Percentiles rank a stretch among this genome's conserved stretches.
phyloP scores from a whole-genome alignment of 2,797 vertebrate genomes.

The Pangasius sanitwongsei region DNA sequence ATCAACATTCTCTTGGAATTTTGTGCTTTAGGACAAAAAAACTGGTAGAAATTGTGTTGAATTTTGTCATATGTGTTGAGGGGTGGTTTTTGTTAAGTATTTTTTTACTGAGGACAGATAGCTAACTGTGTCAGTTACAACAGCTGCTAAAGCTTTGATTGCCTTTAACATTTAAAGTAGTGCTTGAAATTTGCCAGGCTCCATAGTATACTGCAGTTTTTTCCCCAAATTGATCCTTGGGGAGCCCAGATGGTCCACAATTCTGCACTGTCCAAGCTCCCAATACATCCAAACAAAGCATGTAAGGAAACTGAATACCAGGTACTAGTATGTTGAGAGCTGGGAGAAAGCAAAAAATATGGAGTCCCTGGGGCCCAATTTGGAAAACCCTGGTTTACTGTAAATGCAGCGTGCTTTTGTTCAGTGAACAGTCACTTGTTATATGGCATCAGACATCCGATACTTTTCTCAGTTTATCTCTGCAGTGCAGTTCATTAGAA shows the following conservation, averaged over 20 bases:
- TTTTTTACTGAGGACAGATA: constrained; percentile 10
- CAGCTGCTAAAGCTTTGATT: constrained; percentile 1
- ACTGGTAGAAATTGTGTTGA: not conserved
- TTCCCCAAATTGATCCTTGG: not conserved
- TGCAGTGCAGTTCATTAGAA: not conserved
- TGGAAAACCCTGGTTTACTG: not conserved
- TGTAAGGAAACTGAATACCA: constrained; percentile 1
- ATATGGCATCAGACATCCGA: not conserved
- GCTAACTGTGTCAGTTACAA: constrained; percentile 3
- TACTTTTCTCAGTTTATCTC: constrained; percentile 1
- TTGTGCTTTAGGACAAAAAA: not conserved
- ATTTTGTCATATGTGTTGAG: not conserved
- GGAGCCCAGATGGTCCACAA: constrained; percentile 22
- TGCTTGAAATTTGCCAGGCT: constrained; percentile 33
- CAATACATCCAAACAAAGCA: constrained; percentile 20
- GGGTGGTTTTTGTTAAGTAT: not conserved
- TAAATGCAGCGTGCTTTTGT: constrained; percentile 2
- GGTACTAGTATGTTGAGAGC: not conserved
- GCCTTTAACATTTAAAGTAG: constrained; percentile 20
- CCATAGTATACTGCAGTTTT: constrained; percentile 1
- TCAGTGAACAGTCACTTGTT: constrained; percentile 4
- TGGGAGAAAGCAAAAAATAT: not conserved
- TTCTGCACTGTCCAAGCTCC: not conserved
- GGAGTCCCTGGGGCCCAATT: not conserved
- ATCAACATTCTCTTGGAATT: not conserved